Evolutionary conservation across 2,797 vertebrate species (phyloP).

Genomic region (Pipistrellus nathusii): DNA sequence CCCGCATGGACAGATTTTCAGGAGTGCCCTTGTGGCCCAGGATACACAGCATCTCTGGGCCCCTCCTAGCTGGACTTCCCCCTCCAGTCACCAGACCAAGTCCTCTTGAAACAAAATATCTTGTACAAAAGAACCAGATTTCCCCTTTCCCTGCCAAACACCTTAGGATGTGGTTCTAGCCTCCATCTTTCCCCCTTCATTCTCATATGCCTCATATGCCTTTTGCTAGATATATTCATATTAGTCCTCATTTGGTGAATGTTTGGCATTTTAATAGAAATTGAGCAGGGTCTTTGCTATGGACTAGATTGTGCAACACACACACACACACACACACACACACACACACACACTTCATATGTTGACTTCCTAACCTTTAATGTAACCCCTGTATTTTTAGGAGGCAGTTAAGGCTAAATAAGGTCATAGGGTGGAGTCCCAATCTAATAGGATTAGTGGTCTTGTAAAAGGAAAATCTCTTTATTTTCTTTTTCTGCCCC

Average conservation of each 20-base stretch:
- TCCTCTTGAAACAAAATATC: neutral
- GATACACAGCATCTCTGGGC: neutral
- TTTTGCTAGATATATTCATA: neutral
- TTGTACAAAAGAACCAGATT: neutral
- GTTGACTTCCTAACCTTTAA: neutral
- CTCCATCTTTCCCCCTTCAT: neutral
- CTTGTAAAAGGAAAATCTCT: neutral
- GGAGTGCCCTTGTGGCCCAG: neutral
- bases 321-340: neutral
- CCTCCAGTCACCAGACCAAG: neutral
- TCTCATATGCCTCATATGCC: neutral
- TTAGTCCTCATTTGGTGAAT: neutral
- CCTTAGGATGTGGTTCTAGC: neutral
- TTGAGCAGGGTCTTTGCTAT: neutral
- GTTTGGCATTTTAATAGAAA: neutral
- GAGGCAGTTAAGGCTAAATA: neutral
- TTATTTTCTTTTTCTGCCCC: neutral
- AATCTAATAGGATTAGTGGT: neutral
- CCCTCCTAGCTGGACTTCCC: neutral
- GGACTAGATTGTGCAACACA: neutral
- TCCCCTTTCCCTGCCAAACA: neutral
- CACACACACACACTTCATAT: neutral
- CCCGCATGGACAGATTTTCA: rapidly evolving
- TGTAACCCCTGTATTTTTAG: neutral
- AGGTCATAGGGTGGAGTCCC: neutral